These are phyloP conservation scores for Melanargia galathea DNA, from an alignment of 2,888 invertebrate species.

Conservation along the genomic window DNA sequence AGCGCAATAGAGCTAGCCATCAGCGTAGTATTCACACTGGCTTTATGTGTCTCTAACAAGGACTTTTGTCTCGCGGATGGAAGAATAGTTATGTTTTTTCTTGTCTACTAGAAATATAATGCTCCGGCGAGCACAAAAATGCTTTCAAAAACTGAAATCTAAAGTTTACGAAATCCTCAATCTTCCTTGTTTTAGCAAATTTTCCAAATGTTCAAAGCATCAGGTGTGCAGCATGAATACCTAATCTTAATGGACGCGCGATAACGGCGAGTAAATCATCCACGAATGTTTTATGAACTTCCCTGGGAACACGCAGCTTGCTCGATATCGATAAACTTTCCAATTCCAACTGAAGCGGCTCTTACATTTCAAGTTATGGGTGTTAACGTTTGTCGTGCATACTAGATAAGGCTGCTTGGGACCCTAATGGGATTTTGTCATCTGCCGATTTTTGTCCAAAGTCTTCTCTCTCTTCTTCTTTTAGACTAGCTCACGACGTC, in stretches of 20 bases:
- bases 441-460: conserved; percentile 8
- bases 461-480: too few species aligned
- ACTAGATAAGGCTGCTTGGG: conserved; percentile 33
- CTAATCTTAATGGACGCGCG: conserved; percentile 77
- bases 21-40: too few species aligned
- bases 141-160: not conserved
- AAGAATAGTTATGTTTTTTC: too few species aligned
- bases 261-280: conserved; percentile 76
- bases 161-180: conserved; percentile 21
- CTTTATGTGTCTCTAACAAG: too few species aligned
- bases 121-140: too few species aligned
- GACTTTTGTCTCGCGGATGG: too few species aligned
- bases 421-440: conserved; percentile 29
- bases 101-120: too few species aligned
- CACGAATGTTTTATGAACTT: conserved; percentile 65
- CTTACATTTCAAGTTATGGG: conserved; percentile 50
- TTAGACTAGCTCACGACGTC: too few species aligned
- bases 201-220: conserved; percentile 57
- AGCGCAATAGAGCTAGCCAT: too few species aligned
- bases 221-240: conserved; percentile 78
- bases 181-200: conserved; percentile 8
- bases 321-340: conserved; percentile 23
- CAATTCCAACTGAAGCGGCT: conserved; percentile 37
- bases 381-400: conserved; percentile 42
- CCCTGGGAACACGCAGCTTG: conserved; percentile 76